These are phyloP conservation scores for Esox niger DNA, from an alignment of 2,113 vertebrate species.

Conservation along the genomic window DNA sequence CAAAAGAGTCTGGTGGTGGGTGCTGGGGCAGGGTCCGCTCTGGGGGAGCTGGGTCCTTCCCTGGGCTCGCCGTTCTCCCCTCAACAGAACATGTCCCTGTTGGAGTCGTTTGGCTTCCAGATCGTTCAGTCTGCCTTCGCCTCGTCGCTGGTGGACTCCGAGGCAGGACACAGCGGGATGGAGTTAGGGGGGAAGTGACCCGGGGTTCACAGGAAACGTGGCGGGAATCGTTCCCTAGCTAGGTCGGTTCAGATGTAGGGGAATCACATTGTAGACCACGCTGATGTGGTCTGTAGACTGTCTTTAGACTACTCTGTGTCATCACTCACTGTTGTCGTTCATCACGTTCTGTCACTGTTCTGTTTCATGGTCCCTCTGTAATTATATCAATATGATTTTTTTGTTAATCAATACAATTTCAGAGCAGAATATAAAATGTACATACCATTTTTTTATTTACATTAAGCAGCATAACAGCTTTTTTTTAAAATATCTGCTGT, in stretches of 20 bases:
- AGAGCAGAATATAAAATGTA: conserved; percentile 28
- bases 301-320: conserved; percentile 23
- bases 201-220: neutral
- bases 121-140: conserved; percentile 98
- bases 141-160: conserved; percentile 91
- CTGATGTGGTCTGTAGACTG: neutral
- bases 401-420: conserved; percentile 56
- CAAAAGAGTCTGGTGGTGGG: conserved; percentile 66
- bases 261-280: conserved; percentile 48
- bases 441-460: neutral
- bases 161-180: conserved; percentile 88
- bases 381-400: conserved; percentile 42
- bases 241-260: conserved; percentile 1
- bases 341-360: conserved; percentile 29
- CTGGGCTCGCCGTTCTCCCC: conserved; percentile 92
- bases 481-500: conserved; percentile 39
- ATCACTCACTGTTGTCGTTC: conserved; percentile 42
- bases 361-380: conserved; percentile 47
- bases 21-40: conserved; percentile 48
- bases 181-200: conserved; percentile 90
- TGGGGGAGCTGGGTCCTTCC: conserved; percentile 83
- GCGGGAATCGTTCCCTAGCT: neutral
- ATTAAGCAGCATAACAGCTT: conserved; percentile 4
- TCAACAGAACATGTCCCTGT: conserved; percentile 98
- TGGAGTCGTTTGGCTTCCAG: conserved; percentile 98